Evolutionary conservation across 2,888 invertebrate species (phyloP), one percentile per base, ranked within the genome.

Genomic region (Saturnia japonica): DNA sequence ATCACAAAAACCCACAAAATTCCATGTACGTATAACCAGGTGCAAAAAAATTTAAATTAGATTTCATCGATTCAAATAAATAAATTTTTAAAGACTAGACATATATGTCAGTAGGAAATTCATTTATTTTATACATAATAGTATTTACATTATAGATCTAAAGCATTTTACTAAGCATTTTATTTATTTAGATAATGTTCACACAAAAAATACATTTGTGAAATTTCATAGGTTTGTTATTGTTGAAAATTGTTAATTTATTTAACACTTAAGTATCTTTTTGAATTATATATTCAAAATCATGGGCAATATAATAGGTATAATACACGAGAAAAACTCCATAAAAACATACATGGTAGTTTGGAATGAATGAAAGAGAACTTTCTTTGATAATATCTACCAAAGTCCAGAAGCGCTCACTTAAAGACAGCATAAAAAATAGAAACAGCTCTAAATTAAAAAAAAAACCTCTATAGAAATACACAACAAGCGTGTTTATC

Each of bases 401-500:
- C 57, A 3, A 28, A 60, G 25, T 60, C 11, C 28, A 60, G 28
- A 25, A 60, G 25, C 57, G 28, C 25, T 25, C 12, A 60, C 1
- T 9, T 19, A 28, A 25, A 2, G 28, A n/a, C 22, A 22, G 9
- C 9, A 22, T 54, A 54, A 54, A 1, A 14, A 60, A 28, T 60
- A 60, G 4, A 28, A 9, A 12, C 28, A 25, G 14, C 25, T 14
- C 25, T 60, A 28, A 60, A 28, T 34, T 4, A n/a, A n/a, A n/a
- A n/a, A n/a, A n/a, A n/a, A n/a, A n/a, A n/a, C n/a, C n/a, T n/a
- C n/a, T n/a, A n/a, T n/a, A n/a, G n/a, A 60, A 4, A 28, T 12
- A 60, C 57, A 11, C 25, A 54, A 54, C 25, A 12, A 25, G 14
- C 28, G 12, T 64, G 40, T 40, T 71, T 74, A 74, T 74, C 72